phyloP scores from a whole-genome alignment of 2,888 invertebrate species.

The Drosophila anomalata region DNA sequence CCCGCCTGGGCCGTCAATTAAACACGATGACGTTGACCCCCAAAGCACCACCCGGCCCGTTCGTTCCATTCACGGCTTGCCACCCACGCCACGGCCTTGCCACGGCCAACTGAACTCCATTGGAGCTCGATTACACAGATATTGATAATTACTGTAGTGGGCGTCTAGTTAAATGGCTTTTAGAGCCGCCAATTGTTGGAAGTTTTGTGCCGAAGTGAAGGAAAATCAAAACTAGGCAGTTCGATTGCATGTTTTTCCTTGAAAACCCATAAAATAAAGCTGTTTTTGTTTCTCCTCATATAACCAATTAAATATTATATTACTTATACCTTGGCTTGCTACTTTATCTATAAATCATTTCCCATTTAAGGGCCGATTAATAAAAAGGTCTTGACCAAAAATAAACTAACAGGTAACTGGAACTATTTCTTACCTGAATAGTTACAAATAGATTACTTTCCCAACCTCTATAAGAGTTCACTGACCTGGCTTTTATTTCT shows the following conservation, averaged over 20 bases:
- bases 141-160: slow-evolving; percentile 43
- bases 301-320: slow-evolving; percentile 4
- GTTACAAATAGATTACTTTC: neutral
- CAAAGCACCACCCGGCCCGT: slow-evolving; percentile 34
- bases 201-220: slow-evolving; percentile 26
- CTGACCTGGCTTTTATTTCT: neutral
- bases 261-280: slow-evolving; percentile 9
- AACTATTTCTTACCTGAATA: neutral
- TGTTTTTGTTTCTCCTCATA: slow-evolving; percentile 1
- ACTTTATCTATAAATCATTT: no score
- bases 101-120: slow-evolving; percentile 34
- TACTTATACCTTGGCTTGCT: slow-evolving; percentile 8
- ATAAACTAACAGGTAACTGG: no score
- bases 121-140: slow-evolving; percentile 27
- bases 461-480: neutral
- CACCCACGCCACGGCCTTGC: slow-evolving; percentile 64
- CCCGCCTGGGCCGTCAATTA: slow-evolving; percentile 36
- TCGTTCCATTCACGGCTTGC: slow-evolving; percentile 42
- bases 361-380: neutral
- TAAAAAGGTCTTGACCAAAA: no score
- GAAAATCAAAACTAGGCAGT: slow-evolving; percentile 17
- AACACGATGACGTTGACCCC: slow-evolving; percentile 65
- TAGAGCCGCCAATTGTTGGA: slow-evolving; percentile 15
- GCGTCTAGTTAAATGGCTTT: slow-evolving; percentile 17
- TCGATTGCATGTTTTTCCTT: slow-evolving; percentile 11